Evolutionary conservation across 2,888 invertebrate species (phyloP).

Genomic region (Drosophila gaucha): DNA sequence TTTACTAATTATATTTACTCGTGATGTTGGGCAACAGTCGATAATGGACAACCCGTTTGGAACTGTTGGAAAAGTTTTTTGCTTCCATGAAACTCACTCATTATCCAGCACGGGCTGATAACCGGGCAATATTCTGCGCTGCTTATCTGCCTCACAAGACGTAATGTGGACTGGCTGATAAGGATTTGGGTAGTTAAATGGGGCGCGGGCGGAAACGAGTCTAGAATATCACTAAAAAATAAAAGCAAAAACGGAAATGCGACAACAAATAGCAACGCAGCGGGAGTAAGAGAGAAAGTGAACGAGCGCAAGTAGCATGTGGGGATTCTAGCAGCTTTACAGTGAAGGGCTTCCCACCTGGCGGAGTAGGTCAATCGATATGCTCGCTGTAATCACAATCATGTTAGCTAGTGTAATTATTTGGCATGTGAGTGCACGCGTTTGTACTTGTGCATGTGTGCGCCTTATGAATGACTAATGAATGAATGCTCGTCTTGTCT

Average conservation of each 20-base stretch:
- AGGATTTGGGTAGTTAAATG: constrained; percentile 23
- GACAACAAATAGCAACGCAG: constrained; percentile 36
- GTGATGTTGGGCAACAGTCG: constrained; percentile 6
- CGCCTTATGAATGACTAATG: constrained; percentile 59
- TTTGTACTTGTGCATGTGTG: background rate
- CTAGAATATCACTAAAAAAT: constrained; percentile 7
- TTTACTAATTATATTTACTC: constrained; percentile 3
- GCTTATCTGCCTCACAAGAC: constrained; percentile 55
- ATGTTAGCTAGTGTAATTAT: constrained; percentile 47
- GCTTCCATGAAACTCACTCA: constrained; percentile 2
- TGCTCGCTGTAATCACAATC: too few relatives aligned
- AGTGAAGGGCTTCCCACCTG: background rate
- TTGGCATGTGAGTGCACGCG: constrained; percentile 11
- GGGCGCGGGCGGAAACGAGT: constrained; percentile 35
- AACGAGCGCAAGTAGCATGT: background rate
- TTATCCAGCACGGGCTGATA: constrained; percentile 48
- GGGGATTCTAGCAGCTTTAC: background rate
- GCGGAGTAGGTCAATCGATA: constrained; percentile 16
- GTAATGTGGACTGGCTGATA: constrained; percentile 40
- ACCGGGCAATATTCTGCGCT: background rate
- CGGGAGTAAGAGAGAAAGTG: background rate
- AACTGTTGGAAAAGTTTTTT: constrained; percentile 7
- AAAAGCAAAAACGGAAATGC: constrained; percentile 45
- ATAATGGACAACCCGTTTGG: background rate
- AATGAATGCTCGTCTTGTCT: constrained; percentile 34